Evolutionary conservation across 2,113 vertebrate species (phyloP), one percentile per base, ranked within the genome.

Genomic region (Grammomys dolichurus): DNA sequence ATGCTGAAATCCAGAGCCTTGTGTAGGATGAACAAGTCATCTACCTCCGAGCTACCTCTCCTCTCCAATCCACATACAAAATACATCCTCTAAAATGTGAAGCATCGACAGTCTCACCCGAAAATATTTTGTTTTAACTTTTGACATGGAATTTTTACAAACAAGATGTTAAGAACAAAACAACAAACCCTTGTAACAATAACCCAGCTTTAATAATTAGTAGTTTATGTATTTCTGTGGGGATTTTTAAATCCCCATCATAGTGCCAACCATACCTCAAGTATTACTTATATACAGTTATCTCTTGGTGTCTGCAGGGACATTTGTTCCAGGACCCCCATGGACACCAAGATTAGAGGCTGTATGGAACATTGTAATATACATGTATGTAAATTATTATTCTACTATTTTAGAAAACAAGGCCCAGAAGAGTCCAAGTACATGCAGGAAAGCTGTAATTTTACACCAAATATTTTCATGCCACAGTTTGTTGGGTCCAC

Each of bases 151-250:
- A 85, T 67, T 36, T 26, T 92, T 88, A 58, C 82, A 89, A 93
- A 48, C 40, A 82, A 67, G 60, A 91, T 89, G 86, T 77, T 85
- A 26, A 91, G 31, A 51, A 36, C 5, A 89, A 26, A 89, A 87
- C 84, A 60, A 92, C n/a, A 20, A 78, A 51, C 3, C 46, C 69
- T 40, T 4, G 2, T 46, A 85, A 14, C 70, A 46, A 90, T 28
- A 72, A 46, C 6, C 13, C 56, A 85, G 46, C 10, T 96, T 94
- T 90, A 97, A 88, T 17, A 65, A 78, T 46, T 19, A 82, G 19
- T 24, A 94, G 80, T 28, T 36, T 72, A n/a, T 82, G 46, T 43
- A 14, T 16, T 43, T 60, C 36, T 72, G 33, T 72, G 36, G 54
- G 7, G 65, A 16, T 46, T 85, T 36, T 75, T 48, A 3, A 67